Evolutionary conservation across 2,113 vertebrate species (phyloP), one percentile per base, ranked within the genome.

Genomic region (Vireo altiloquus): DNA sequence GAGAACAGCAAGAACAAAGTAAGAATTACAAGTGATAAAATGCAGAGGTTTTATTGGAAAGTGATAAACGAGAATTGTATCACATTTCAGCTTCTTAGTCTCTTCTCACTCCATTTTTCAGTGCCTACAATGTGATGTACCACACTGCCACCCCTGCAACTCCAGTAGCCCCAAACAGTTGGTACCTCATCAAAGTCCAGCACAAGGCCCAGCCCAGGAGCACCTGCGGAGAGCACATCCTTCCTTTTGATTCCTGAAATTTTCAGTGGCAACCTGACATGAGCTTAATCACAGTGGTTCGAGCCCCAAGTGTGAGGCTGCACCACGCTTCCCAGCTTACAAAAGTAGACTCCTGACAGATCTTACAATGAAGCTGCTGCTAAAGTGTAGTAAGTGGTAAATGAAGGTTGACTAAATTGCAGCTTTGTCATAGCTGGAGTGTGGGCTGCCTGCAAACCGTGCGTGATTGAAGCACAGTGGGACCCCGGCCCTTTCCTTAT

Each of bases 231-330:
- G 10, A 82, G 50, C 39, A 40, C 35, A 35, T 66, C 54, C 54
- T 50, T 76, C 35, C 71, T 65, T 42, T 25, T 20, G 37, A 35
- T 35, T 39, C 65, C 69, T 13, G 25, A 49, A 78, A 95, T 93
- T 82, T 75, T 60, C 91, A 63, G 75, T 10, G 63, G 82, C 83
- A 97, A 82, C 61, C 82, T 60, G 93, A 84, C 56, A 70, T 9
- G 76, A 85, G 60, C 87, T 89, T 95, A 95, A 90, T 88, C 75
- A 71, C 82, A 84, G 92, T 25, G 89, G 90, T 90, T 93, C 64
- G 96, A 90, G 91, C 19, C 84, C 60, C 81, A 72, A 86, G 89
- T 3, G 80, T 18, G 57, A 89, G 83, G 80, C 61, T 2, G 3
- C 69, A 63, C 60, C 52, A 21, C 0, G 1, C 80, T 71, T n/a